Evolutionary conservation across 2,113 vertebrate species (phyloP).

Genomic region (Garra rufa): DNA sequence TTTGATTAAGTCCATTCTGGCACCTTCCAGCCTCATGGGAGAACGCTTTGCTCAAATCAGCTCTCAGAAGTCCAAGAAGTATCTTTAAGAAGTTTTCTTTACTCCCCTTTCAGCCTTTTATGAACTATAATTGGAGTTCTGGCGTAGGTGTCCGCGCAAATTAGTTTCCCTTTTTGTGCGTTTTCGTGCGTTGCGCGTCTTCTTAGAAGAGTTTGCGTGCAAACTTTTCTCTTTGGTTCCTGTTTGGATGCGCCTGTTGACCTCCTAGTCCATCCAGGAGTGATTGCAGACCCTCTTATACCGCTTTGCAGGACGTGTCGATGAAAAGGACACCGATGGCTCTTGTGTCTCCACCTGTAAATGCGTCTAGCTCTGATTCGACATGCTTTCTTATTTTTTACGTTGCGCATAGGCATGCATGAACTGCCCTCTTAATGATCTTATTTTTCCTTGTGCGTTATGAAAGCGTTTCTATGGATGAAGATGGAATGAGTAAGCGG

Average conservation of each 20-base stretch:
- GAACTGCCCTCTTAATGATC: background rate
- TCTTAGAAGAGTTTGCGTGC: background rate
- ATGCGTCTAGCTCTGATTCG: slow-evolving; percentile 34
- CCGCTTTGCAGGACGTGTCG: slow-evolving; percentile 23
- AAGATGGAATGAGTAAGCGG: slow-evolving; percentile 57
- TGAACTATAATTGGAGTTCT: background rate
- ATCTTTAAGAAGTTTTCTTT: background rate
- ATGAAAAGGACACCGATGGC: slow-evolving; percentile 33
- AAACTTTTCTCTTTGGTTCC: slow-evolving; percentile 33
- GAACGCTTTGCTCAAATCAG: slow-evolving; percentile 37
- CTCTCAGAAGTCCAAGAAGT: background rate
- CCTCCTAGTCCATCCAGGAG: slow-evolving; percentile 31
- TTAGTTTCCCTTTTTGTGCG: slow-evolving; percentile 16
- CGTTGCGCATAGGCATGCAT: background rate
- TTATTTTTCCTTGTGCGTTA: background rate
- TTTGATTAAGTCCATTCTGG: slow-evolving; percentile 84
- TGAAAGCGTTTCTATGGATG: background rate
- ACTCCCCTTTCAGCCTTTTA: background rate
- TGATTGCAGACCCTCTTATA: slow-evolving; percentile 42
- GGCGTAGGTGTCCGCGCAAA: background rate
- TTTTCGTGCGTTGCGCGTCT: background rate
- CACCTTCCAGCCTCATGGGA: slow-evolving; percentile 76
- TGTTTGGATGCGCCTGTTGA: background rate
- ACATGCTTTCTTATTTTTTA: slow-evolving; percentile 8
- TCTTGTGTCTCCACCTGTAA: slow-evolving; percentile 25